phyloP scores from a whole-genome alignment of 2,888 invertebrate species.

The Drosophila kanekoi region DNA sequence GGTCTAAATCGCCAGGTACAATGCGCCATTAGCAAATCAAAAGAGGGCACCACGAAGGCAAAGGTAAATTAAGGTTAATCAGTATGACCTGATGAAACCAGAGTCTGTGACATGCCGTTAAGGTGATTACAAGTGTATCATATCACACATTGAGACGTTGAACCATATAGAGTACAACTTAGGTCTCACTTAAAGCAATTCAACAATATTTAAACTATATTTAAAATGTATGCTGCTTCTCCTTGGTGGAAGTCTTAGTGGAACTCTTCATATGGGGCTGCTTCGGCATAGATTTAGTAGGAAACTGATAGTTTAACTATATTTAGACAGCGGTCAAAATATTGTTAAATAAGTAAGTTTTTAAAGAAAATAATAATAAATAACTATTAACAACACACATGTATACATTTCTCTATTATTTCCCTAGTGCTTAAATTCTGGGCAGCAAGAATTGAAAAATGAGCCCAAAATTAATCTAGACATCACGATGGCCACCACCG shows the following conservation, averaged over 20 bases:
- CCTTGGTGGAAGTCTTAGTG: too few species aligned
- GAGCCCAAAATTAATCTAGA: constrained; percentile 29
- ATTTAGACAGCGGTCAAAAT: too few species aligned
- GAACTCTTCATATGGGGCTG: too few species aligned
- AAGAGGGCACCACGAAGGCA: neutral
- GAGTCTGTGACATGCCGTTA: neutral
- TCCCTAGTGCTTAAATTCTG: neutral
- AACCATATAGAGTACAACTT: neutral
- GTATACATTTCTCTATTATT: too few species aligned
- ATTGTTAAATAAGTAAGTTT: too few species aligned
- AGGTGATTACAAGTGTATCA: neutral
- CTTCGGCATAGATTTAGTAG: too few species aligned
- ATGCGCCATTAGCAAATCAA: constrained; percentile 11
- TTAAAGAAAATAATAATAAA: too few species aligned
- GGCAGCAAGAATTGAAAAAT: neutral
- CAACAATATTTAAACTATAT: too few species aligned
- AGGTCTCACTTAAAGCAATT: too few species aligned
- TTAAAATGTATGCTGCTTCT: too few species aligned
- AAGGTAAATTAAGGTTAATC: neutral
- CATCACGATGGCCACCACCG: constrained; percentile 12
- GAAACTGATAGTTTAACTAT: too few species aligned
- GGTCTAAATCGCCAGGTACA: constrained; percentile 15
- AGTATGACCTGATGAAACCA: neutral
- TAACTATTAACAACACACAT: too few species aligned
- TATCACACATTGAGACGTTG: neutral